These are phyloP conservation scores for Cataglyphis cursor DNA, from an alignment of 2,888 invertebrate genomes.

Conservation along the genomic window DNA sequence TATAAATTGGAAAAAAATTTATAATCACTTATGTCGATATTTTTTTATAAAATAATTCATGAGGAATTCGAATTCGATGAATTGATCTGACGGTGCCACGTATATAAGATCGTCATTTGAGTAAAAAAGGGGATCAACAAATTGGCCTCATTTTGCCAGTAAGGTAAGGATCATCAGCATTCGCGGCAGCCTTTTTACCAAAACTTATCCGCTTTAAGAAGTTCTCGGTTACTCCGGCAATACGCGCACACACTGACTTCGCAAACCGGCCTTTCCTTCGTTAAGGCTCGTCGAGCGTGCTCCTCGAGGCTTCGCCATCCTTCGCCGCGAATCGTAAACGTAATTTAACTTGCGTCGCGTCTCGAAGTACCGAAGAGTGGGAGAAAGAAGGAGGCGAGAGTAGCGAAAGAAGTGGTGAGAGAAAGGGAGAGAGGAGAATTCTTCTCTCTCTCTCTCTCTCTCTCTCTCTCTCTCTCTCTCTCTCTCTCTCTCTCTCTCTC, in stretches of 20 bases:
- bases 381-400: slow-evolving; percentile 5
- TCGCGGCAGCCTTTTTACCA: slow-evolving; percentile 33
- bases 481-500: not conserved
- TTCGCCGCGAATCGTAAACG: slow-evolving; percentile 63
- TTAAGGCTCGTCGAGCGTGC: slow-evolving; percentile 57
- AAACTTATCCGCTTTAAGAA: slow-evolving; percentile 57
- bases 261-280: slow-evolving; percentile 58
- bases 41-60: not conserved
- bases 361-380: slow-evolving; percentile 27
- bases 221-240: slow-evolving; percentile 10
- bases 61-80: too few species aligned
- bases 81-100: not conserved
- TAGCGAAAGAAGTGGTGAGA: not conserved
- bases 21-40: not conserved
- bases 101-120: not conserved
- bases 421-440: not conserved
- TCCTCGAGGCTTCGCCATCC: slow-evolving; percentile 53
- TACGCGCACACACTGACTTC: slow-evolving; percentile 20
- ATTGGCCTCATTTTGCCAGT: slow-evolving; percentile 16
- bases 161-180: slow-evolving; percentile 28
- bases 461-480: too few species aligned
- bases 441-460: not conserved
- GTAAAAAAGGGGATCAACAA: slow-evolving; percentile 18
- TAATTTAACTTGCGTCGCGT: slow-evolving; percentile 67
- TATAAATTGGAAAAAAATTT: not conserved